A percentile compares a stretch with the other conserved stretches of the same genome.
These are phyloP conservation scores for Cataglyphis altisquamis DNA, from an alignment of 2,888 invertebrate species.

Conservation along the genomic window DNA sequence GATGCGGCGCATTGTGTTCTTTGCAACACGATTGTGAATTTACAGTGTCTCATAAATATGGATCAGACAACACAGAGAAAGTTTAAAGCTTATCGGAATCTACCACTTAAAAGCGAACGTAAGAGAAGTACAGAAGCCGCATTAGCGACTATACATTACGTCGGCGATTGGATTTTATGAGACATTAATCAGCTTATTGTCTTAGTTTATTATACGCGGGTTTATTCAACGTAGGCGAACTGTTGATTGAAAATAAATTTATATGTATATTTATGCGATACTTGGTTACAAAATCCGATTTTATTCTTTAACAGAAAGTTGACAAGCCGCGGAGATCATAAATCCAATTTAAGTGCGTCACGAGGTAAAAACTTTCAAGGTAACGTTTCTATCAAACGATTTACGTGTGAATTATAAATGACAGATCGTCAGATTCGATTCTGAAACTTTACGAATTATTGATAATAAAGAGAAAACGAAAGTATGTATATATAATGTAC, in stretches of 20 bases:
- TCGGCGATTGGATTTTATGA: constrained; percentile 24
- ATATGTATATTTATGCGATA: background rate
- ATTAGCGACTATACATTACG: constrained; percentile 1
- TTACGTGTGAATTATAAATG: constrained; percentile 69
- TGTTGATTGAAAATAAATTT: background rate
- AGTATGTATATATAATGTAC: constrained; percentile 20
- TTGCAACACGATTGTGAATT: background rate
- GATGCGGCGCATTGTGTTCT: background rate
- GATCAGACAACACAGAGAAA: constrained; percentile 31
- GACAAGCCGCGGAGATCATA: background rate
- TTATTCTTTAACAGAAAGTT: background rate
- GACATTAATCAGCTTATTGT: constrained; percentile 13
- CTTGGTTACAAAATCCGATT: background rate
- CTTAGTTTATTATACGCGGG: background rate
- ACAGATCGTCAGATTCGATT: constrained; percentile 56
- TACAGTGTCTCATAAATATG: constrained; percentile 39
- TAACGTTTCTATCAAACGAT: constrained; percentile 4
- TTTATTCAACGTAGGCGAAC: background rate
- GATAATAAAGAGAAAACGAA: constrained; percentile 47
- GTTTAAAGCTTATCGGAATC: constrained; percentile 43
- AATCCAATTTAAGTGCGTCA: constrained; percentile 19
- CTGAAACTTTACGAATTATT: constrained; percentile 59
- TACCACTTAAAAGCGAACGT: constrained; percentile 26
- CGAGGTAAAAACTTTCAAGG: constrained; percentile 27
- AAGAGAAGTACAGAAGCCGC: background rate